Evolutionary conservation across 1,140 invertebrate species (phyloP), one percentile per base, ranked within the genome.

Genomic region (Maconellicoccus hirsutus): DNA sequence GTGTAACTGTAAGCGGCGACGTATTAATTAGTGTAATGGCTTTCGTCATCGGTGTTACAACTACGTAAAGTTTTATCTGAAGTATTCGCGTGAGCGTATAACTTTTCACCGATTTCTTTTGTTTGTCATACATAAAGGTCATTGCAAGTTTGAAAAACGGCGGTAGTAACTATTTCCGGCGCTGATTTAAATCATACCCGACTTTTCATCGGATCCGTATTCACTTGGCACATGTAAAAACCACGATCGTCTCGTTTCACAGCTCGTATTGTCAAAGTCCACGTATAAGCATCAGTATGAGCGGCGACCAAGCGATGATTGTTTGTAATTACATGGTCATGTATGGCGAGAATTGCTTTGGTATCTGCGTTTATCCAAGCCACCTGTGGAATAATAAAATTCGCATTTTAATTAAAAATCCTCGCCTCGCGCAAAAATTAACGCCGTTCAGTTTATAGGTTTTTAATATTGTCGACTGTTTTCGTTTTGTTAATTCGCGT

Each of bases 351-450:
- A 76, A 94, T 89, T 70, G 92, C 92, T 80, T 94, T 93, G 59
- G 91, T 91, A 81, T 95, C 92, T 71, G 90, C 89, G 80, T 93
- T 93, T 79, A 94, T 92, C 92, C 92, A 94, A 72, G 91, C 91
- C 72, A 94, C 90, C 92, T 94, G 81, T 66, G 25, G 25, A 52
- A 52, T 19, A 52, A 52, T 52, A 19, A 52, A 52, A 52, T 52
- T 52, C 42, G 42, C 42, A 52, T 52, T 52, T 52, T 52, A 52
- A 52, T 52, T 52, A 19, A 52, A 52, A 52, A 33, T 33, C 29
- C 29, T 33, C 29, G 3, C 29, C 29, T 33, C 4, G 29, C 12
- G 29, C 29, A 33, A 33, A 33, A 33, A 33, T 33, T 33, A 33
- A 33, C 29, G 29, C 29, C 29, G 12, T 33, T 33, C 29, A 33